Evolutionary conservation across 2,113 vertebrate species (phyloP).

Genomic region (Corythaeola cristata): DNA sequence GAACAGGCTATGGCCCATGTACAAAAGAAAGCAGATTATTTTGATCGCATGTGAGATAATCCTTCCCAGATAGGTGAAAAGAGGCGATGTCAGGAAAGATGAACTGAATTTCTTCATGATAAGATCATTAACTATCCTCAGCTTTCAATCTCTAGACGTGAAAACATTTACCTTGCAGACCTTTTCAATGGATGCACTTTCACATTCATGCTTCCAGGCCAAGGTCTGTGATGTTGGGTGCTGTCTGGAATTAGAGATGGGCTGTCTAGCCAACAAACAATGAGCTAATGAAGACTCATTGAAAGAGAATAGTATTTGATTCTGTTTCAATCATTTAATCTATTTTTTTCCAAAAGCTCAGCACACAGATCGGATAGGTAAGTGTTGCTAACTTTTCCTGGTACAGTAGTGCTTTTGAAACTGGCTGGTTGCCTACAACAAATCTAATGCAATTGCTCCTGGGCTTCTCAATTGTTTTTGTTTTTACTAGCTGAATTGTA

Average conservation of each 20-base stretch:
- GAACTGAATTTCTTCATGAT: neutral
- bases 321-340: constrained; percentile 38
- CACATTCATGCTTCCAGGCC: neutral
- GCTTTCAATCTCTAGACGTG: neutral
- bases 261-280: constrained; percentile 15
- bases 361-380: neutral
- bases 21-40: neutral
- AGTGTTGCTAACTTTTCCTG: neutral
- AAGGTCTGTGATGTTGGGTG: neutral
- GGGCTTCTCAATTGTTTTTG: neutral
- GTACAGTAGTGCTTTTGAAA: neutral
- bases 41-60: neutral
- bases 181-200: neutral
- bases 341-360: neutral
- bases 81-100: neutral
- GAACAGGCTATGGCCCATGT: neutral
- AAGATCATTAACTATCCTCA: neutral
- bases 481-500: neutral
- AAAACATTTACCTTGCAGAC: constrained; percentile 21
- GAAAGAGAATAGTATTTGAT: constrained; percentile 11
- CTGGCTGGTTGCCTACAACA: neutral
- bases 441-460: neutral
- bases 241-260: constrained; percentile 12
- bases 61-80: neutral
- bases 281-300: neutral